Evolutionary conservation across 2,888 invertebrate species (phyloP).

Genomic region (Onchidella celtica): DNA sequence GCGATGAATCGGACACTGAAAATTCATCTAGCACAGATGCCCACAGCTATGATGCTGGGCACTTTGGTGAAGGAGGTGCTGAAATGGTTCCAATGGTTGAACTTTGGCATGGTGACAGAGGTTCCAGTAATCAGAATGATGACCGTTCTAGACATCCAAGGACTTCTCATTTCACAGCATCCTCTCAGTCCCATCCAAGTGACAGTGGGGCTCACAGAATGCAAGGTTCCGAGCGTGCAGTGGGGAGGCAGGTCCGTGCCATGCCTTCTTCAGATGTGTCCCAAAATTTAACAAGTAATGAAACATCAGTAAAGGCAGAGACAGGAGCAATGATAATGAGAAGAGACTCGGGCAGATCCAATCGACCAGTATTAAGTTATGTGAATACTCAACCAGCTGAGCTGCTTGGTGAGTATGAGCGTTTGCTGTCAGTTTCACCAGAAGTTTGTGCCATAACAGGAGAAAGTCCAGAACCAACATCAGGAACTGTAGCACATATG

Average conservation of each 20-base stretch:
- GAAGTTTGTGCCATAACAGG: constrained; percentile 55
- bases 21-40: constrained; percentile 46
- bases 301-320: background rate
- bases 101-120: constrained; percentile 13
- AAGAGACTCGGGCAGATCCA: constrained; percentile 11
- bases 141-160: background rate
- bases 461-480: constrained; percentile 40
- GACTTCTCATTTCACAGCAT: background rate
- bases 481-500: background rate
- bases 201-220: background rate
- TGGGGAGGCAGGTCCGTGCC: background rate
- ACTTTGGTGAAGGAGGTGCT: constrained; percentile 7
- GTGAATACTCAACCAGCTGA: constrained; percentile 5
- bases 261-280: background rate
- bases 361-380: constrained; percentile 20
- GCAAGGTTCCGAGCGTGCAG: background rate
- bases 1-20: constrained; percentile 52
- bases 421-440: constrained; percentile 44
- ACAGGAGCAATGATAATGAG: constrained; percentile 1
- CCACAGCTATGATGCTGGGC: constrained; percentile 37
- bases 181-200: background rate
- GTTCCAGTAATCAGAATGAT: background rate
- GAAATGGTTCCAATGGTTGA: constrained; percentile 45
- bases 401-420: constrained; percentile 25
- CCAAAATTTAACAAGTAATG: background rate